Percentiles rank a stretch among this genome's conserved stretches.
Evolutionary conservation across 2,888 invertebrate genomes (phyloP).

Genomic region (Prosapia bicincta): DNA sequence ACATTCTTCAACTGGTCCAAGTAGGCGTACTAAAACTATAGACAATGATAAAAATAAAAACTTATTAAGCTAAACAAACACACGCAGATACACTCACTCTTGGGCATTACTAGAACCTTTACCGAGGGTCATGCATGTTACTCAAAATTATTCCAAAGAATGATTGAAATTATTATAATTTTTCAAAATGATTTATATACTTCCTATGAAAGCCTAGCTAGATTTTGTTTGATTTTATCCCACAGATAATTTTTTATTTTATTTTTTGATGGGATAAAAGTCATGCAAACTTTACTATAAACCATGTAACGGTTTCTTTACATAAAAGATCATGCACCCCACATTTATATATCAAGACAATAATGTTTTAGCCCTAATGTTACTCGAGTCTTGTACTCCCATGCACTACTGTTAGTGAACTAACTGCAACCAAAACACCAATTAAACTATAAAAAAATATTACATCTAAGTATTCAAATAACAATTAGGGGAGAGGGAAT

Average conservation of each 20-base stretch:
- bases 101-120: constrained; percentile 28
- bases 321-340: neutral
- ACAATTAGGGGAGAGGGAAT: neutral
- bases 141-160: neutral
- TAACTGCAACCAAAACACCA: neutral
- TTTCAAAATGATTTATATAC: too few species aligned
- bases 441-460: neutral
- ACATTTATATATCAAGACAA: constrained; percentile 9
- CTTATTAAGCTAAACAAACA: neutral
- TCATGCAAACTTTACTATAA: neutral
- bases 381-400: neutral
- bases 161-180: too few species aligned
- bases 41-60: neutral
- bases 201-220: too few species aligned
- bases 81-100: neutral
- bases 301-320: neutral
- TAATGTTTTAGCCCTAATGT: neutral
- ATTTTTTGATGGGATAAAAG: neutral
- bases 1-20: too few species aligned
- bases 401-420: neutral
- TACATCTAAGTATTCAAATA: neutral
- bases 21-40: neutral
- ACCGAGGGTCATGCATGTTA: constrained; percentile 22
- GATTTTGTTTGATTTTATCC: too few species aligned
- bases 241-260: neutral